Evolutionary conservation across 2,797 vertebrate genomes (phyloP).

Genomic region (Steatocranus sp.): DNA sequence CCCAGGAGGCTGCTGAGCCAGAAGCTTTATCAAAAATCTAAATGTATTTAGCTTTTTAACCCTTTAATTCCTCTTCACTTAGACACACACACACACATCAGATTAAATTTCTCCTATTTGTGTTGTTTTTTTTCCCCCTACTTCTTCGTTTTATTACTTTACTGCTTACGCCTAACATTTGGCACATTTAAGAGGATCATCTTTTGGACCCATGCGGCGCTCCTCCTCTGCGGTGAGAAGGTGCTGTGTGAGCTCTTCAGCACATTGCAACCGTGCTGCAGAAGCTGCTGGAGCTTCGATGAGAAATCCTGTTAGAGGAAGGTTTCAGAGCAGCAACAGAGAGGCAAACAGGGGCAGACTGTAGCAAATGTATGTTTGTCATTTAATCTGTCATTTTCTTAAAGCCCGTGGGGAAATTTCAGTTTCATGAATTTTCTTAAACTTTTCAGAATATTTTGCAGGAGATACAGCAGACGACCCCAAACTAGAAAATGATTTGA

Average conservation of each 20-base stretch:
- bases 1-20: constrained; percentile 23
- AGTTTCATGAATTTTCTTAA: background rate
- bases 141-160: constrained; percentile 7
- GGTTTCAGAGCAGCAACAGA: background rate
- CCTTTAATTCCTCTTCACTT: constrained; percentile 21
- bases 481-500: background rate
- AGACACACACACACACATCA: background rate
- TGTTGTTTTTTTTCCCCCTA: background rate
- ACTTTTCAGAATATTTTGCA: background rate
- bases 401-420: background rate
- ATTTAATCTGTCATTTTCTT: constrained; percentile 1
- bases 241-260: constrained; percentile 44
- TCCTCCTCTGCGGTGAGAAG: constrained; percentile 22
- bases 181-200: constrained; percentile 50
- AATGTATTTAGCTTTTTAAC: constrained; percentile 36
- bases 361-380: constrained; percentile 14
- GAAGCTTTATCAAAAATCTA: constrained; percentile 33
- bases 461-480: background rate
- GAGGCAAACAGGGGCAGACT: background rate
- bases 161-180: constrained; percentile 29
- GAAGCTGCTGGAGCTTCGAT: constrained; percentile 18
- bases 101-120: constrained; percentile 13
- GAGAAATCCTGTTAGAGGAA: constrained; percentile 35
- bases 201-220: constrained; percentile 11
- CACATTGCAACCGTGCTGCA: constrained; percentile 1